phyloP scores from a whole-genome alignment of 2,113 vertebrate species.

The Petroica traversi region DNA sequence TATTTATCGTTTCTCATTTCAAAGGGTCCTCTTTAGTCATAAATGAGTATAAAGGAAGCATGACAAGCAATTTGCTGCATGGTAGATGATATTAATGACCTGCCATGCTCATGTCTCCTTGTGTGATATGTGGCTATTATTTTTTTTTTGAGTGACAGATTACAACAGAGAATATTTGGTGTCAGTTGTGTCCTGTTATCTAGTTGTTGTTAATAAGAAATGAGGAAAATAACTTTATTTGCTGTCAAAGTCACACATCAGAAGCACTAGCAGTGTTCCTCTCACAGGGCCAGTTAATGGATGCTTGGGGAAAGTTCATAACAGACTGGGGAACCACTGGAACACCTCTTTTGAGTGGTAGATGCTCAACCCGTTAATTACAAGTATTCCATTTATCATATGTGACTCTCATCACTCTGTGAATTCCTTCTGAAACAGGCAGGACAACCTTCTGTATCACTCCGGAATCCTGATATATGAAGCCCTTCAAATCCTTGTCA shows the following conservation, averaged over 20 bases:
- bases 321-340: background rate
- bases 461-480: background rate
- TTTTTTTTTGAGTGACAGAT: constrained; percentile 45
- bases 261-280: background rate
- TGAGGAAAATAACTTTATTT: background rate
- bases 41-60: constrained; percentile 71
- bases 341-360: background rate
- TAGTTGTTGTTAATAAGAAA: background rate
- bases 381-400: background rate
- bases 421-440: background rate
- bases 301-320: background rate
- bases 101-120: constrained; percentile 53
- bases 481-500: background rate
- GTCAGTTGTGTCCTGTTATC: background rate
- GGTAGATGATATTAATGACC: constrained; percentile 68
- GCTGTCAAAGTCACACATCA: background rate
- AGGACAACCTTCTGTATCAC: background rate
- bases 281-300: background rate
- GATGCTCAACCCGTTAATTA: background rate
- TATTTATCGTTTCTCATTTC: constrained; percentile 39
- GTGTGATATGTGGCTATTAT: constrained; percentile 14
- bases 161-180: constrained; percentile 1
- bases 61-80: constrained; percentile 73
- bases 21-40: constrained; percentile 52
- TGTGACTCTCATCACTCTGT: background rate